Evolutionary conservation across 2,888 invertebrate genomes (phyloP), one percentile per base, ranked within the genome.

Genomic region (Acholoe squamosa): DNA sequence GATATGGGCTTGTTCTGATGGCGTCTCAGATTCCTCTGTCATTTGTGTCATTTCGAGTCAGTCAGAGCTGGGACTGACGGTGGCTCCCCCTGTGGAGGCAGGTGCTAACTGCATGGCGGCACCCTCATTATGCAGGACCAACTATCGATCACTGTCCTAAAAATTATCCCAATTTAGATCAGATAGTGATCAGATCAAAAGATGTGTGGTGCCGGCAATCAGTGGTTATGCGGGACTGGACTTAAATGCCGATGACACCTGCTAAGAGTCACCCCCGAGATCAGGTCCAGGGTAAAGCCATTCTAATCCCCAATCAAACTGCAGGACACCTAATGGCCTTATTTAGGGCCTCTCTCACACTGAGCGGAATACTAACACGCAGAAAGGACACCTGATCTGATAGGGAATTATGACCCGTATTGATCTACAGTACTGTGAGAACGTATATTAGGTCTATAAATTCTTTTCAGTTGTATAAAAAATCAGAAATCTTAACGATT

Each of bases 91-190:
- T 52, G 25, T 31, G 31, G 25, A 28, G 28, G 56, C 86, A 86
- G 86, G 86, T 86, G 86, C 28, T 86, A 86, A 86, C 54, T 54
- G 31, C 71, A 84, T 34, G 33, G 84, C 22, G 34, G 43, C 25
- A 43, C 61, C 0, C 86, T 86, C 86, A 54, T 54, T 86, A 86
- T 31, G 22, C 54, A 3, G 54, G 19, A 7, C 28, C 16, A 28
- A 19, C 25, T n/a, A 86, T 86, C 86, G 54, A 54, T 86, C 86
- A 54, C 52, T 86, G 86, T 54, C 86, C 10, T 14, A 52, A 54
- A 43, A 86, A 54, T 86, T 86, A 56, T 86, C 56, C 86, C 86
- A 86, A 86, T 86, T 86, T 86, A 86, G 56, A 86, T 86, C 52
- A 56, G 86, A 86, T 86, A 25, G 86, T 25, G 86, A 86, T 86